Base-by-base conservation (phyloP, 2,113 vertebrate genomes). In the Hippolais icterina region DNA sequence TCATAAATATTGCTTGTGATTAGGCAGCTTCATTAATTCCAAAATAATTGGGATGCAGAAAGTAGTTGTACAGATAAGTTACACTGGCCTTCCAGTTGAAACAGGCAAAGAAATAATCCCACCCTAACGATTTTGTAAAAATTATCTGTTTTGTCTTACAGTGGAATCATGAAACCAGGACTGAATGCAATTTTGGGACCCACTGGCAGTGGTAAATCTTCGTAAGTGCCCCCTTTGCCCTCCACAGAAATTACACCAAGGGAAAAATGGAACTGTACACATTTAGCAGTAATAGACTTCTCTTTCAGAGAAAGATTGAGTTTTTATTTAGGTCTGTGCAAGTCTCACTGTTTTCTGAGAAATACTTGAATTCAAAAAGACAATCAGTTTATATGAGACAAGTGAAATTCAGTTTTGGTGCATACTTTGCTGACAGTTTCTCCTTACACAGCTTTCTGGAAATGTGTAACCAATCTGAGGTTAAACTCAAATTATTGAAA, bases 111-210 rank as follows among this genome's bases (percentile, higher is more conserved):
- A 59, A 9, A 56, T 5, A 87, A 39, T 63, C 15, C 2, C 19
- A 37, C 11, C 4, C 31, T 46, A 22, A 33, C 11, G 75, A 11
- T 64, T 76, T 27, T 16, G 24, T 80, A 21, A 92, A 83, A 41
- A 31, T 37, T 78, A 5, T 63, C 64, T 82, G 42, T 85, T 89
- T 89, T 97, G 15, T 97, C 90, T 97, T 96, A 28, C 97, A 99
- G 99, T 97, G 99, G 99, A n/a, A 98, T 99, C 86, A 99, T 99
- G 99, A 98, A 94, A 96, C 99, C 99, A 33, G 99, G 99, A 37
- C 98, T 99, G 89, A 99, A 99, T 44, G 99, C 99, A 64, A 99
- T 99, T 94, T 97, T 99, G 87, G 99, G 99, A 91, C 99, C 99
- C 13, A 99, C 99, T 37, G 99, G 99, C 80, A 97, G 99, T 91